Evolutionary conservation across 2,797 vertebrate genomes (phyloP).

Genomic region (Cuniculus paca): DNA sequence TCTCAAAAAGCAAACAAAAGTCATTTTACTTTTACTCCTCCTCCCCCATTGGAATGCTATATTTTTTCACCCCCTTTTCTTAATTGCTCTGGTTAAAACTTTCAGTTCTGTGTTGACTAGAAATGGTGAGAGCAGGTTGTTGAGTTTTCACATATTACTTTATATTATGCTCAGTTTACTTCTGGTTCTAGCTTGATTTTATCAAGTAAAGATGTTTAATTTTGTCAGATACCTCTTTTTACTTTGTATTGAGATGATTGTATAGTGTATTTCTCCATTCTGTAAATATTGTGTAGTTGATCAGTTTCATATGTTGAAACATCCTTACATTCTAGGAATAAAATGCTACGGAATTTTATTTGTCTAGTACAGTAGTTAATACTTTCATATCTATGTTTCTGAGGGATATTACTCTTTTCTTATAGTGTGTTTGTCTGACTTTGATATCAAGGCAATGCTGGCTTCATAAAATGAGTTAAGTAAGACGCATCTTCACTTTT

Average conservation of each 20-base stretch:
- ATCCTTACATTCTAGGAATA: not conserved
- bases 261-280: not conserved
- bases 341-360: not conserved
- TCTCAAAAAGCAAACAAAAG: too few relatives aligned
- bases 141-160: not conserved
- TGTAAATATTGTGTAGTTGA: not conserved
- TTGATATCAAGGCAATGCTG: not conserved
- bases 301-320: not conserved
- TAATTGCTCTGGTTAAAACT: not conserved
- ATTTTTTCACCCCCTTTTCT: not conserved
- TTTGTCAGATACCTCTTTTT: not conserved
- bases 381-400: not conserved
- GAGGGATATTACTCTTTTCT: not conserved
- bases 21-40: not conserved
- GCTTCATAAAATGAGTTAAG: not conserved
- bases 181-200: not conserved
- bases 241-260: not conserved
- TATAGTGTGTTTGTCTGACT: not conserved
- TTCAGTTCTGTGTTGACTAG: not conserved
- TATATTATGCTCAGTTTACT: not conserved
- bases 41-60: not conserved
- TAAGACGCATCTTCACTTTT: not conserved
- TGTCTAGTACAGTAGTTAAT: not conserved
- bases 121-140: not conserved
- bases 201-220: not conserved